These are phyloP conservation scores for Tyrophagus putrescentiae DNA, from an alignment of 1,140 invertebrate species.

Conservation along the genomic window DNA sequence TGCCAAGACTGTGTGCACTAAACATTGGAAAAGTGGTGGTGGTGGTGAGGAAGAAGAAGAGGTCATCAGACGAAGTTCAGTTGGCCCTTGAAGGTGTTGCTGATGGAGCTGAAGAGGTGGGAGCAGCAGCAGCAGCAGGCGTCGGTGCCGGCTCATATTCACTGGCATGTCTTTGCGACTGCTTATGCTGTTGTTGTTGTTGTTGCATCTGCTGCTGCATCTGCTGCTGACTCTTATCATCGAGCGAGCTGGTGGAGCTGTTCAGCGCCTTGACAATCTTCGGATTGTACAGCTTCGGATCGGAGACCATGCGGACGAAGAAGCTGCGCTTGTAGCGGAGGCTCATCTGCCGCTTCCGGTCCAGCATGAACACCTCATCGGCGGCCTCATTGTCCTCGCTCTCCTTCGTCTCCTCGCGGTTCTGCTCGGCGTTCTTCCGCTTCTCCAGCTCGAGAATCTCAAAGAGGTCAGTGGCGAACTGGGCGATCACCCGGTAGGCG, in stretches of 20 bases:
- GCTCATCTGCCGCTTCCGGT: constrained; percentile 46
- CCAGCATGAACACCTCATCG: constrained; percentile 33
- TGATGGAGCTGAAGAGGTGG: too few species aligned
- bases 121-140: too few species aligned
- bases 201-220: too few species aligned
- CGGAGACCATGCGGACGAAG: constrained; percentile 84
- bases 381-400: constrained; percentile 29
- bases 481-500: constrained; percentile 75
- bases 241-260: constrained; percentile 20
- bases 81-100: too few species aligned
- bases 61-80: too few species aligned
- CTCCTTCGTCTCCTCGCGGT: constrained; percentile 19
- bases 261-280: constrained; percentile 37
- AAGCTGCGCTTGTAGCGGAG: constrained; percentile 77
- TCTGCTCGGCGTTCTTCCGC: not conserved
- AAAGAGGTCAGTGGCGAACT: constrained; percentile 62
- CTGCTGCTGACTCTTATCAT: constrained; percentile 24
- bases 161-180: too few species aligned
- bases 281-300: constrained; percentile 89
- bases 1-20: too few species aligned
- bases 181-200: too few species aligned
- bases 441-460: constrained; percentile 35
- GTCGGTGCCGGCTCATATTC: too few species aligned
- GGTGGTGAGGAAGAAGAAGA: too few species aligned
- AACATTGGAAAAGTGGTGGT: too few species aligned